Percentiles rank a stretch among this genome's conserved stretches.
Conservation (phyloP, 2,888 invertebrate genomes). For the Didymodactylos carnosus region DNA sequence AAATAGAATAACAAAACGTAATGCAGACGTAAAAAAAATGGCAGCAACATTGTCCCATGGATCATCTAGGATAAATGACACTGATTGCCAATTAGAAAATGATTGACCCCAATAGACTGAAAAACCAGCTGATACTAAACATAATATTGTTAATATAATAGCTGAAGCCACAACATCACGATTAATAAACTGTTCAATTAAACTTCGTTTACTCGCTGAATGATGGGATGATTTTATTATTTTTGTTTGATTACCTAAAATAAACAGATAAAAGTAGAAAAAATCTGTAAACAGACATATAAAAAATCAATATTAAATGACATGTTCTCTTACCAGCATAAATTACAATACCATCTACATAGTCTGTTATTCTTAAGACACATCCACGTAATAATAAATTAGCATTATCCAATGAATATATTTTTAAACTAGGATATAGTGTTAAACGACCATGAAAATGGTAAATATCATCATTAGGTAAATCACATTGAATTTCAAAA, state of each 20-base stretch:
- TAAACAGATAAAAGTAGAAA: not conserved
- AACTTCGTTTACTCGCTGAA: not conserved
- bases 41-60: not conserved
- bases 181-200: not conserved
- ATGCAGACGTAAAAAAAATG: not conserved
- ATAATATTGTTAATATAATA: not conserved
- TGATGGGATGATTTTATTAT: not conserved
- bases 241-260: not conserved
- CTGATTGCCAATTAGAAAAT: not conserved
- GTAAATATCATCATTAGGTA: conserved; percentile 83
- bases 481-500: conserved; percentile 61
- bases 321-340: conserved; percentile 44
- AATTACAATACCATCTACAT: conserved; percentile 79
- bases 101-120: not conserved
- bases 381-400: conserved; percentile 80
- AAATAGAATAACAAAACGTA: not conserved
- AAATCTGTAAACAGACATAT: too few relatives aligned
- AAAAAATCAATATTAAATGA: conserved; percentile 34
- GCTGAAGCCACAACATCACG: not conserved
- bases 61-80: not conserved
- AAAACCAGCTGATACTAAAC: not conserved
- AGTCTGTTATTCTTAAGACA: conserved; percentile 82
- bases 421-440: not conserved
- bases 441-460: conserved; percentile 58
- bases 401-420: conserved; percentile 42